Conservation (phyloP, 2,113 vertebrate species). For the Saimiri boliviensis region DNA sequence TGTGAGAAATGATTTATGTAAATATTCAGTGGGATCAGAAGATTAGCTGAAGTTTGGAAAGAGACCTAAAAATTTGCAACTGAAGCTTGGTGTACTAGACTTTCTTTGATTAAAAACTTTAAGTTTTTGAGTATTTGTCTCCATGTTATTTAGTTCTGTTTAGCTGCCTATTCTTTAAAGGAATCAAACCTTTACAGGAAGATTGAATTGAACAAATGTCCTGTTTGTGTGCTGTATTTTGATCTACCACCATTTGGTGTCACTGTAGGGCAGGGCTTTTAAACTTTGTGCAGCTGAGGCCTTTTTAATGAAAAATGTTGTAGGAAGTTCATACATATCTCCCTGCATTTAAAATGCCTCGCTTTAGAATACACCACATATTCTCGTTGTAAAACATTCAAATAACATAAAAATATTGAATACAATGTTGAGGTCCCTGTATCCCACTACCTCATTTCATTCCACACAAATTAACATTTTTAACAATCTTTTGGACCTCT, state of each 20-base stretch:
- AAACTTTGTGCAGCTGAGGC: conserved; percentile 8
- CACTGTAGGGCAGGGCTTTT: conserved; percentile 73
- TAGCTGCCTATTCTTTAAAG: conserved; percentile 56
- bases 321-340: conserved; percentile 36
- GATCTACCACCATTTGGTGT: conserved; percentile 64
- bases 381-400: conserved; percentile 48
- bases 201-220: not conserved
- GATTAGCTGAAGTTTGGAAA: conserved; percentile 57
- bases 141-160: conserved; percentile 52
- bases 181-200: not conserved
- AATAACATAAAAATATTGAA: conserved; percentile 42
- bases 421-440: not conserved
- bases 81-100: conserved; percentile 47
- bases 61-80: conserved; percentile 54
- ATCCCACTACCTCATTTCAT: not conserved
- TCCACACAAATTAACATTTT: not conserved
- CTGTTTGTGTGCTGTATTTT: conserved; percentile 55
- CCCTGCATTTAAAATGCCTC: conserved; percentile 42
- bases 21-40: conserved; percentile 61
- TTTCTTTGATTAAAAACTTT: conserved; percentile 64
- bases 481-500: not conserved
- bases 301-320: conserved; percentile 1
- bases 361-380: conserved; percentile 38
- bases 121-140: conserved; percentile 49
- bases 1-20: conserved; percentile 57